Evolutionary conservation across 2,113 vertebrate genomes (phyloP), one percentile per base, ranked within the genome.

Genomic region (Etia nguti): DNA sequence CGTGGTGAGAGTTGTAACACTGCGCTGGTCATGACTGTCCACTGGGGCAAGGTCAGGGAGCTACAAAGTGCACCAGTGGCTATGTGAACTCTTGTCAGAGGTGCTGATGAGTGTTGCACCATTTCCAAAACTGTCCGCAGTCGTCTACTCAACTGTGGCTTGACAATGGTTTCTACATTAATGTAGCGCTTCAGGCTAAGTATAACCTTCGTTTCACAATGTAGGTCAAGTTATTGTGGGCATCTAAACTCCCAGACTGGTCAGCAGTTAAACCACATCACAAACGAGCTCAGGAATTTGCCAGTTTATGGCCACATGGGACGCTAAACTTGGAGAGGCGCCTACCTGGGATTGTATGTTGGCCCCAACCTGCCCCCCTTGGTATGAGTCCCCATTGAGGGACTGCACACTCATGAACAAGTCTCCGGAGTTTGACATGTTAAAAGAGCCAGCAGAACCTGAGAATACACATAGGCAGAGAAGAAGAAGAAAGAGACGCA

Each of bases 371-470:
- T 99, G 98, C 96, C 97, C 98, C 97, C 98, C 98, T 98, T 99
- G 98, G 98, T 99, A 99, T 95, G 98, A 99, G 97, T 99, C 98
- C 97, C 98, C 98, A 98, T 99, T 99, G 97, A 99, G 98, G 97
- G 98, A 99, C 98, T 99, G 98, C 97, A 99, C 98, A 97, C 97
- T 99, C 98, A 99, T 99, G 98, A 99, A 99, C 97, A 99, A 98
- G 97, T 99, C 98, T 97, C 98, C 98, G 96, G 98, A 99, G 97
- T 99, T 99, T 98, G 98, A 98, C 98, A 99, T 99, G 98, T 99
- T 99, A 99, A 99, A 99, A 98, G 98, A 99, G 97, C 97, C 98
- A 97, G 98, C 99, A 97, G 98, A 99, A 99, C 98, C 98, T 99
- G 98, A 94, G 92, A 95, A 94, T 82, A 92, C 83, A 93, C 95